These are phyloP conservation scores for Nesoenas mayeri DNA, from an alignment of 2,113 vertebrate genomes.

Conservation along the genomic window DNA sequence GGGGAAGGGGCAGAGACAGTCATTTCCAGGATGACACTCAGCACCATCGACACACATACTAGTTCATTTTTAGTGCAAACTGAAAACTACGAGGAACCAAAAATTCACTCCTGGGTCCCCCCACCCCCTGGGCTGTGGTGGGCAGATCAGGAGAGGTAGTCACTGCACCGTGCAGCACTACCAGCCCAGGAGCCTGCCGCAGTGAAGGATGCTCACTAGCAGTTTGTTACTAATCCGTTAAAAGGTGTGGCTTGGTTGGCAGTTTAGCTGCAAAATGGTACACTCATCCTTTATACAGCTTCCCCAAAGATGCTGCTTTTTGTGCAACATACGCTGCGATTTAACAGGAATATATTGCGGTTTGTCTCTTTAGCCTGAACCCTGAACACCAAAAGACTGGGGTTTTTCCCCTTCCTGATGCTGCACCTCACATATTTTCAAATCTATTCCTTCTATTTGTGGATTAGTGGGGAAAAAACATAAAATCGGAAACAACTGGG, in stretches of 20 bases:
- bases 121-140: accelerated
- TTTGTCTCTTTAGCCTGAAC: neutral
- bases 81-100: neutral
- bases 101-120: neutral
- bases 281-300: neutral
- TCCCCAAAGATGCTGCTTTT: neutral
- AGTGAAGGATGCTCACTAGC: neutral
- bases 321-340: neutral
- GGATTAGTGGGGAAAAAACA: neutral
- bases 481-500: neutral
- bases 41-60: accelerated
- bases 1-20: too few species aligned
- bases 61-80: neutral
- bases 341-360: neutral
- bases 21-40: neutral
- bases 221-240: neutral
- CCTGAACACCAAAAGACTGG: neutral
- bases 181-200: neutral
- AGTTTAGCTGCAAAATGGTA: neutral
- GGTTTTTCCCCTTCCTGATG: neutral
- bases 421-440: neutral
- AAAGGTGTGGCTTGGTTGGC: neutral
- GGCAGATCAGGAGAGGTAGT: neutral
- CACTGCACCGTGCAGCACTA: neutral
- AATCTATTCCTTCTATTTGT: neutral